A percentile compares a stretch with the other conserved stretches of the same genome.
Evolutionary conservation across 2,888 invertebrate species (phyloP).

Genomic region (Adelphocoris suturalis): DNA sequence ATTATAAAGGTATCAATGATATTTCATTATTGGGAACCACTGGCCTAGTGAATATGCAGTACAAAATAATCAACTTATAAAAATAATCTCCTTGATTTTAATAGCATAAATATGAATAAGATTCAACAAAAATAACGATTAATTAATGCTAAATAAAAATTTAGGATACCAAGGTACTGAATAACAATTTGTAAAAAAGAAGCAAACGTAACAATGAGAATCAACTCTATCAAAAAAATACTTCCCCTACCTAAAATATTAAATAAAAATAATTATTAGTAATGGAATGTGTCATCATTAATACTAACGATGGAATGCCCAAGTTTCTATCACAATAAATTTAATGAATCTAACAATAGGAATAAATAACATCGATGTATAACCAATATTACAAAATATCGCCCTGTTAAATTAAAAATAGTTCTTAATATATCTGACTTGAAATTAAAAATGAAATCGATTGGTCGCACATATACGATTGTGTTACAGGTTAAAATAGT

Average conservation of each 20-base stretch:
- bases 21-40: no score
- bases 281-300: slow-evolving; percentile 4
- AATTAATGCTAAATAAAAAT: background rate
- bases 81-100: background rate
- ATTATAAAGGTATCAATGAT: no score
- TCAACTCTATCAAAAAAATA: background rate
- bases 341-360: slow-evolving; percentile 15
- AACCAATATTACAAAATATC: background rate
- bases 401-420: background rate
- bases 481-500: background rate
- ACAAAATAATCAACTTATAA: background rate
- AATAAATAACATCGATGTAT: slow-evolving; percentile 1
- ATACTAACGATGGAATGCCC: slow-evolving; percentile 44
- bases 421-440: background rate
- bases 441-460: background rate
- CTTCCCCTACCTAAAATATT: background rate
- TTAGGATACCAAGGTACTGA: background rate
- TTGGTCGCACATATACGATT: background rate
- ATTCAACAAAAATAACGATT: background rate
- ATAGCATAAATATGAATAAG: background rate
- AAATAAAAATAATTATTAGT: background rate
- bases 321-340: slow-evolving; percentile 45
- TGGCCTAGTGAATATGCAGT: background rate
- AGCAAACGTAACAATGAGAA: background rate
- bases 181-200: slow-evolving; percentile 7